Conservation (phyloP, 2,888 invertebrate genomes). For the Lasius platythorax region DNA sequence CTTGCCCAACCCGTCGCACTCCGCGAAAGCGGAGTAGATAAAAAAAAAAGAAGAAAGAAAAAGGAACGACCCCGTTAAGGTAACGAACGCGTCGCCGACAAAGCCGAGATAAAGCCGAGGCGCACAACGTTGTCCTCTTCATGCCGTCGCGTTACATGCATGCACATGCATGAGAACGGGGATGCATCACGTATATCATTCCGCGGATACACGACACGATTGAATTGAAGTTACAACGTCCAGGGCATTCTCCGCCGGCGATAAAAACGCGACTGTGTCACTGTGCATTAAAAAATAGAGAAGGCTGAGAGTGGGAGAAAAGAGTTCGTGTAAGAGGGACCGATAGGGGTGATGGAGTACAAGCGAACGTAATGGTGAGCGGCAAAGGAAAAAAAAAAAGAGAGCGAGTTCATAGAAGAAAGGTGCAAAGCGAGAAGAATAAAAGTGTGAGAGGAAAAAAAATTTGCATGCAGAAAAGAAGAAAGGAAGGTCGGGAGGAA, state of each 20-base stretch:
- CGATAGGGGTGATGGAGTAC: conserved; percentile 9
- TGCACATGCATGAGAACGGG: conserved; percentile 49
- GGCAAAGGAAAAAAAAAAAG: conserved; percentile 1
- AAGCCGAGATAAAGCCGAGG: conserved; percentile 67
- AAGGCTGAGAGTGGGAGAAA: not conserved
- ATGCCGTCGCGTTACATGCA: conserved; percentile 59
- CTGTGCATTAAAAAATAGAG: conserved; percentile 53
- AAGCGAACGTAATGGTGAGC: not conserved
- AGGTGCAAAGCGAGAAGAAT: not conserved
- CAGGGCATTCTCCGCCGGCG: conserved; percentile 46
- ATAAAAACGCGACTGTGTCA: conserved; percentile 67
- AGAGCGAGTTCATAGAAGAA: not conserved
- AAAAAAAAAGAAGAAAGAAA: conserved; percentile 45
- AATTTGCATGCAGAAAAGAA: not conserved
- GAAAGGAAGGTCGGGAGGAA: not conserved
- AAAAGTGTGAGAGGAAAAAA: not conserved
- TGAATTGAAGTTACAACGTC: conserved; percentile 69
- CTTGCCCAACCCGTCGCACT: conserved; percentile 36
- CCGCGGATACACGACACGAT: conserved; percentile 65
- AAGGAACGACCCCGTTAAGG: conserved; percentile 67
- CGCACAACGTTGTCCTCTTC: conserved; percentile 43
- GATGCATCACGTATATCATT: conserved; percentile 69
- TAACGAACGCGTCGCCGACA: conserved; percentile 70
- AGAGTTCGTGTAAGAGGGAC: conserved; percentile 7
- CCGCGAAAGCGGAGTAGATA: conserved; percentile 26